Evolutionary conservation across 1,140 invertebrate species (phyloP), one percentile per base, ranked within the genome.

Genomic region (Fopius arisanus): DNA sequence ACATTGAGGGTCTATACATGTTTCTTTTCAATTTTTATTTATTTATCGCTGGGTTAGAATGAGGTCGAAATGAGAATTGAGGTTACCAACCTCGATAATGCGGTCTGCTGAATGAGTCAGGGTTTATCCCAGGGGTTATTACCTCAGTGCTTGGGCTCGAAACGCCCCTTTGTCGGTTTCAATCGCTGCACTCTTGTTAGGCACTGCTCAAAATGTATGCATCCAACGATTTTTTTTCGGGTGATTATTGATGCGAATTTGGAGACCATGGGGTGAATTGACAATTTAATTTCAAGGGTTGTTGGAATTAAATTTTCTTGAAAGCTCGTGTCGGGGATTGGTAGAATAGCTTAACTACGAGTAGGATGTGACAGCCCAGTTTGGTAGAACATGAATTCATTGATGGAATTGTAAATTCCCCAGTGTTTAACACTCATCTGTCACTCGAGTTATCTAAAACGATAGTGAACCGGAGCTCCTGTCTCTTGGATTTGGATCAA

Each of bases 101-200:
- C 70, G 21, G 70, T 43, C 26, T 66, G 54, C 29, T 19, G 21
- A 72, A 14, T 72, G 37, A 72, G 62, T 72, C 70, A 72, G 70
- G 66, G 29, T n/a, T 12, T 40, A 54, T 37, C n/a, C 16, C 19
- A 29, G 41, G 48, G 23, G 31, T 67, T 67, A 73, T 54, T 67
- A 66, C 62, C 43, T 66, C 19, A 72, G 29, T 72, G 19, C 37
- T 48, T 14, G 62, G 40, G 26, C 37, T 28, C 12, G 65, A 72
- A 72, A 66, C n/a, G n/a, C 62, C 31, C 26, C 26, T 70, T 62
- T 62, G 62, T 62, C 68, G 51, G 21, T 51, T 51, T 48, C n/a
- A 59, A 29, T 48, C 67, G n/a, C 48, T 6, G 5, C 43, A 59
- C 43, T 69, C 19, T 54, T 69, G 3, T 31, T 23, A 31, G 29